Evolutionary conservation across 2,888 invertebrate genomes (phyloP).

Genomic region (Drosophila ochracea): DNA sequence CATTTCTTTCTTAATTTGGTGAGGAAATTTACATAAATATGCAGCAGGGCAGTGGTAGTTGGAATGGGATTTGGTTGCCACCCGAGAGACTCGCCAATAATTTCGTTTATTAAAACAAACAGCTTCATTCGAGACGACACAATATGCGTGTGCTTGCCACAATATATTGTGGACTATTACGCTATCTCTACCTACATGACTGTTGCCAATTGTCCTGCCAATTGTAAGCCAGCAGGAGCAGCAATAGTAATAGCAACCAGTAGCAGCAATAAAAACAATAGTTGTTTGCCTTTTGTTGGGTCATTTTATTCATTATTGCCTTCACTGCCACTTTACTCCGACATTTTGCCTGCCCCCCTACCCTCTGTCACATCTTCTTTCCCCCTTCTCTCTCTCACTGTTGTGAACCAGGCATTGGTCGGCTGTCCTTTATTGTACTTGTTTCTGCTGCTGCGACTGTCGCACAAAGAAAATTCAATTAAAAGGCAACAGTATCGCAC

Average conservation of each 20-base stretch:
- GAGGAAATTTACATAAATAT: constrained; percentile 71
- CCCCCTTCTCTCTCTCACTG: not conserved
- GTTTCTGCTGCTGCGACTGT: constrained; percentile 46
- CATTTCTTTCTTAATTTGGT: constrained; percentile 62
- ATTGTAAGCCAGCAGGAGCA: constrained; percentile 19
- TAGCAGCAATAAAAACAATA: constrained; percentile 72
- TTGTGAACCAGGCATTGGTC: constrained; percentile 34
- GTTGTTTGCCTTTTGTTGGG: constrained; percentile 74
- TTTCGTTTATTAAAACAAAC: constrained; percentile 79
- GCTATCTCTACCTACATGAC: constrained; percentile 19
- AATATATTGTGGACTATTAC: constrained; percentile 37
- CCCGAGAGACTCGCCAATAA: constrained; percentile 45
- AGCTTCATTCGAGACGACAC: constrained; percentile 62
- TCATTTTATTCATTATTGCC: constrained; percentile 78
- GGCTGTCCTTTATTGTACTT: constrained; percentile 64
- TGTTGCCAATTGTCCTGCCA: constrained; percentile 6
- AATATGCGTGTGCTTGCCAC: constrained; percentile 68
- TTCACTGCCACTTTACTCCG: constrained; percentile 67
- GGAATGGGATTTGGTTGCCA: constrained; percentile 7
- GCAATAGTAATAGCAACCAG: constrained; percentile 34
- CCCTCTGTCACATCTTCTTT: not conserved
- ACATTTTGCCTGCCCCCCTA: not conserved
- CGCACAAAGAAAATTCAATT: constrained; percentile 83
- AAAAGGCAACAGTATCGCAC: constrained; percentile 84
- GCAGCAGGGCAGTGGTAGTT: not conserved